A percentile compares a stretch with the other conserved stretches of the same genome.
Conservation (phyloP, 2,797 vertebrate genomes). For the Crocodylus rhombifer region DNA sequence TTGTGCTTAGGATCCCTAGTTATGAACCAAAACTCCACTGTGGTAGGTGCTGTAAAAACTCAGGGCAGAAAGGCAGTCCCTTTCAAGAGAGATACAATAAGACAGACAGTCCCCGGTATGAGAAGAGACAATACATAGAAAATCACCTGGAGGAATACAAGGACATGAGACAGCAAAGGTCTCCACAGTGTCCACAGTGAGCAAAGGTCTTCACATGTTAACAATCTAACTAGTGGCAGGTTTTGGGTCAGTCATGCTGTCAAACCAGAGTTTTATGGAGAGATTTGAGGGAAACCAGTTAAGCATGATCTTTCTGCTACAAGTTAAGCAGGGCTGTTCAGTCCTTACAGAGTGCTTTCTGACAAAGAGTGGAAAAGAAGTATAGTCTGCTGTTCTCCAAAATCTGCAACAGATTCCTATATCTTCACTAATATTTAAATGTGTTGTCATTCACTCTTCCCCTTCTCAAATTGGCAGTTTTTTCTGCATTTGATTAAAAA, state of each 20-base stretch:
- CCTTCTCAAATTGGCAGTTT: background rate
- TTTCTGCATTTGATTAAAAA: background rate
- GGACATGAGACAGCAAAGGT: background rate
- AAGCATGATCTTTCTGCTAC: background rate
- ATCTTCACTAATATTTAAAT: background rate
- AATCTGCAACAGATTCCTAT: background rate
- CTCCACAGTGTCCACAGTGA: background rate
- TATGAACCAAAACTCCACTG: constrained; percentile 14
- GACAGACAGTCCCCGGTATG: background rate
- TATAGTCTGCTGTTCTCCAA: background rate
- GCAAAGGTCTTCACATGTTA: background rate
- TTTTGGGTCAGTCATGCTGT: background rate
- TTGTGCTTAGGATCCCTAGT: constrained; percentile 9
- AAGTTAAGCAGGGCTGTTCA: fast-evolving
- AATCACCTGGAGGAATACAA: background rate
- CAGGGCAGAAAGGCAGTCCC: constrained; percentile 11
- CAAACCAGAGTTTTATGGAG: background rate
- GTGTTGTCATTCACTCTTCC: fast-evolving
- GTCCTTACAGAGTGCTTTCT: background rate
- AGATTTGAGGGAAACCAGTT: background rate
- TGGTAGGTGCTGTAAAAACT: background rate
- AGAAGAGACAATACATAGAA: fast-evolving
- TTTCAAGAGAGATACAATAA: too few relatives aligned
- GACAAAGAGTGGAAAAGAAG: background rate
- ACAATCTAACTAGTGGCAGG: background rate